Base-by-base conservation (phyloP, 1,140 invertebrate species). In the Orius laevigatus region DNA sequence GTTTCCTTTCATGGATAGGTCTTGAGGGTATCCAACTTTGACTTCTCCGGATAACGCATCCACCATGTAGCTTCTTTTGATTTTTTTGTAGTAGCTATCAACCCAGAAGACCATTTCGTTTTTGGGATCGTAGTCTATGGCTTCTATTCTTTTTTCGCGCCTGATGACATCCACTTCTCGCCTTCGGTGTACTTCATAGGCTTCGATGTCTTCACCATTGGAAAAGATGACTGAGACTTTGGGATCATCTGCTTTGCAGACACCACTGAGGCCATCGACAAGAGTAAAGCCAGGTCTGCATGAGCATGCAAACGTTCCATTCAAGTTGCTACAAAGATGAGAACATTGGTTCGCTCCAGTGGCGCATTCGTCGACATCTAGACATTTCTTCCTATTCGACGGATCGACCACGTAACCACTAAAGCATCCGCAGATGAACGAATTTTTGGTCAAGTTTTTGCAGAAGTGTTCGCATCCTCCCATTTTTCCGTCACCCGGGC, bases 401-500 rank as follows among this genome's bases (percentile, higher is more conserved):
- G 66, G 62, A 0, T 80, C 76, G 12, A 87, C 84, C 49, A 84
- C 82, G 62, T 81, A 95, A 31, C 91, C 92, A 11, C 90, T 89
- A 12, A 51, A 54, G 36, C 55, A 56, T 19, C 50, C 51, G 33
- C 55, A 56, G 9, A 56, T 48, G 20, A 46, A 56, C 11, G 48
- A 45, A 15, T 44, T 39, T 40, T 54, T 52, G 0, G 79, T 81
- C 0, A 95, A 64, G 60, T 90, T 85, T 36, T 81, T 81, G 58
- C 93, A 97, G 50, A 80, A 79, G 56, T 96, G 90, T 60, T 91
- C 78, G 67, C 93, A 97, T 0, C 90, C 89, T n/a, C 92, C 91
- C 61, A 77, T 79, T 38, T 73, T 75, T 1, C 61, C 58, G n/a
- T 75, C 69, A 18, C 73, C 73, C 12, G 53, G 47, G 62, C 88